A percentile compares a stretch with the other conserved stretches of the same genome.
Evolutionary conservation across 1,140 invertebrate genomes (phyloP).

Genomic region (Tetragonula clypearis): DNA sequence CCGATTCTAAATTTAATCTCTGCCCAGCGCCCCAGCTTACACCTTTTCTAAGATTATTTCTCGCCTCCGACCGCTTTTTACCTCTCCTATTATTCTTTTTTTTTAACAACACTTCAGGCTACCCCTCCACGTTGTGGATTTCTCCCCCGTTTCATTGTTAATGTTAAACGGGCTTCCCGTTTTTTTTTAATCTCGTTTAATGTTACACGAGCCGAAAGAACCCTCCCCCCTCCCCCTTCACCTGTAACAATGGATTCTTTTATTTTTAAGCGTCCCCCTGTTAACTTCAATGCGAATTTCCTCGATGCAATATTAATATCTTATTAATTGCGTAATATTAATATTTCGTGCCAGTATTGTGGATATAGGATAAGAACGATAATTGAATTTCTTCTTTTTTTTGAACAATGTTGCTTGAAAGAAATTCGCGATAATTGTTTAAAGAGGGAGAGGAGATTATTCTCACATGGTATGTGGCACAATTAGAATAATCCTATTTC

Average conservation of each 20-base stretch:
- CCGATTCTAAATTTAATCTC: slow-evolving; percentile 78
- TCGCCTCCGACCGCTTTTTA: not conserved
- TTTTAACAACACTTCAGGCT: not conserved
- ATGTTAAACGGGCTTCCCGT: not conserved
- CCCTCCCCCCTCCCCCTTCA: not conserved
- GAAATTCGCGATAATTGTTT: not conserved
- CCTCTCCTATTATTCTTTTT: not conserved
- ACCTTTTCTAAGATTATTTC: slow-evolving; percentile 44
- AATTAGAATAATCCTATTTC: slow-evolving; percentile 71
- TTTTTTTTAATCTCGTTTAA: not conserved
- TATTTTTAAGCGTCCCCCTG: not conserved
- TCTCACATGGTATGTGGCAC: slow-evolving; percentile 66
- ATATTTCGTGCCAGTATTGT: not conserved
- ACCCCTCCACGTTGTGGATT: not conserved
- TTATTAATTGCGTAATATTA: not conserved
- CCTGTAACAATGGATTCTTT: not conserved
- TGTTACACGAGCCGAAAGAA: not conserved
- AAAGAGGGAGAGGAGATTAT: not conserved
- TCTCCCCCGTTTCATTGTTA: not conserved
- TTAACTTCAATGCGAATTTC: not conserved
- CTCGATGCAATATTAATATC: not conserved
- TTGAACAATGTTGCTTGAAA: not conserved
- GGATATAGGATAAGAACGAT: not conserved
- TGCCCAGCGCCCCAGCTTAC: slow-evolving; percentile 62
- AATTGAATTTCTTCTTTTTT: not conserved